Percentiles rank a stretch among this genome's conserved stretches.
These are phyloP conservation scores for Rhaphigaster nebulosa DNA, from an alignment of 2,888 invertebrate genomes.

Conservation along the genomic window DNA sequence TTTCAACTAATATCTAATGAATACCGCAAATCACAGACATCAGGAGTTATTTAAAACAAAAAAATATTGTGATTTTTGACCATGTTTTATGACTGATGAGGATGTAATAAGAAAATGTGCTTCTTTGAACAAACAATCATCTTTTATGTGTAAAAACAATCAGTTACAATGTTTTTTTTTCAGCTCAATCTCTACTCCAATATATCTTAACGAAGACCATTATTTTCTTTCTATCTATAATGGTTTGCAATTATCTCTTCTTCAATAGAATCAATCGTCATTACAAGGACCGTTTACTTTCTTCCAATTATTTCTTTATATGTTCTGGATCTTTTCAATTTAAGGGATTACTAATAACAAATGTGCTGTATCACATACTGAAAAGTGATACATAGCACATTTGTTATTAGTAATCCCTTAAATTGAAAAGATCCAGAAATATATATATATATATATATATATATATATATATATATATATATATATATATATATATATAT, in stretches of 20 bases:
- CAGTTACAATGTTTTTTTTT: not conserved
- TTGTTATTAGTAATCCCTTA: too few species aligned
- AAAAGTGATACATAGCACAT: too few species aligned
- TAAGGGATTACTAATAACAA: too few species aligned
- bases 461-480: too few species aligned
- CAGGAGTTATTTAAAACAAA: too few species aligned
- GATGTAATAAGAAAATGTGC: not conserved
- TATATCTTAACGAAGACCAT: conserved; percentile 6
- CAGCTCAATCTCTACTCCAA: not conserved
- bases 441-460: too few species aligned
- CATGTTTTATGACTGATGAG: not conserved
- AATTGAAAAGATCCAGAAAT: not conserved
- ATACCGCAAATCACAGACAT: too few species aligned
- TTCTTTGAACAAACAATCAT: not conserved
- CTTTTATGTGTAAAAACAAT: too few species aligned
- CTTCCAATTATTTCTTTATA: conserved; percentile 16
- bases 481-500: too few species aligned
- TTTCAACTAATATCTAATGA: too few species aligned
- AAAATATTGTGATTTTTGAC: not conserved
- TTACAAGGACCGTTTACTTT: not conserved
- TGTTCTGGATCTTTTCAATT: not conserved
- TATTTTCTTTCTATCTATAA: conserved; percentile 1
- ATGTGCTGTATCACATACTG: too few species aligned
- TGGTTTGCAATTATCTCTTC: not conserved
- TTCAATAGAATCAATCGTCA: not conserved